Base-by-base conservation (phyloP, 2,797 vertebrate genomes). In the Morus bassanus region DNA sequence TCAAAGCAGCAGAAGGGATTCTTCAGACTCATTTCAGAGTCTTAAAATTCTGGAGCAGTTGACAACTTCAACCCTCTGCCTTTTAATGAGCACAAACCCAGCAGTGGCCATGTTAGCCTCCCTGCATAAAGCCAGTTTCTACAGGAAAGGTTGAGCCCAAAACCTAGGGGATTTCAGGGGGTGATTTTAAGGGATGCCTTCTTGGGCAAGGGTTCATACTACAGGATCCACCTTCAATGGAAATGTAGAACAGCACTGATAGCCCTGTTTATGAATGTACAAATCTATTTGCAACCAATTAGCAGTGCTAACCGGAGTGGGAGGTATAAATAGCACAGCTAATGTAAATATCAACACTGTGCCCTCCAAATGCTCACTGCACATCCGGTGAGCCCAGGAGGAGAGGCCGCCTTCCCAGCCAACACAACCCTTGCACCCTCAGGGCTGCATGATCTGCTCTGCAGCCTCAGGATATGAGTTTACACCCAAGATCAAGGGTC, bases 201-300 rank as follows among this genome's bases (percentile, higher is more conserved):
- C 84, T 21, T 11, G 24, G 51, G 39, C 61, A 95, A 54, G 18
- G 14, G 41, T 48, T 96, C 83, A 41, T 64, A 83, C n/a, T 51
- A 74, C 67, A 31, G 28, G 31, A 88, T 65, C 48, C 84, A 70
- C 57, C 74, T 50, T 37, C 87, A 53, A 12, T 25, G 72, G 74
- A 37, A 88, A 51, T 3, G 39, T 85, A 94, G 86, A 43, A 59
- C 75, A 88, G 73, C 60, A 87, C 22, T 72, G 39, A 80, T 56
- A 78, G 91, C 76, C 19, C 70, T 51, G 60, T 82, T 92, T 75
- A 84, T 43, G 73, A 60, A 89, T 37, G 33, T 25, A 81, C 73
- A 59, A 92, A 95, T 94, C 69, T 18, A 93, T 92, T 63, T 95
- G 83, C 90, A 92, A 75, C 15, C 90, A 89, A 93, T 96, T 94